These are phyloP conservation scores for Gambusia affinis DNA, from an alignment of 2,113 vertebrate species.

Conservation along the genomic window DNA sequence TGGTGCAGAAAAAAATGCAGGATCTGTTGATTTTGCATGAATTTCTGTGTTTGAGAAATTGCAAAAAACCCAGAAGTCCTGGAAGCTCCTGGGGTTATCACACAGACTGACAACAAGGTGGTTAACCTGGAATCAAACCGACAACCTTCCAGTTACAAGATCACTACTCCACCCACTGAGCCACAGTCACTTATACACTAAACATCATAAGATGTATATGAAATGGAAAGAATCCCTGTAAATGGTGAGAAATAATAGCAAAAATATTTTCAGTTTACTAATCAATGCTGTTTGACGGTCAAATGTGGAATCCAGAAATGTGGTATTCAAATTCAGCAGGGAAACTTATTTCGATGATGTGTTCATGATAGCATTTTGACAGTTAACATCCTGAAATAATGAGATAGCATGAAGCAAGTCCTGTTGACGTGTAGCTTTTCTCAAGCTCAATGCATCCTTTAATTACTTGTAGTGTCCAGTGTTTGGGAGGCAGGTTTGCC, in stretches of 20 bases:
- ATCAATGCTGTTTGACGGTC: not conserved
- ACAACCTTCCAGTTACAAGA: too few species aligned
- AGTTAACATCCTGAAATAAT: not conserved
- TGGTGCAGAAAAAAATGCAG: too few species aligned
- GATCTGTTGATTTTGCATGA: too few species aligned
- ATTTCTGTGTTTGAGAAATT: too few species aligned
- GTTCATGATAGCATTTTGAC: not conserved
- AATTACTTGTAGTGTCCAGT: slow-evolving; percentile 28
- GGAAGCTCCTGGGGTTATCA: too few species aligned
- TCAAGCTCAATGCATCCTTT: not conserved
- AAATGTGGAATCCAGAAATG: not conserved
- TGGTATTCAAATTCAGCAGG: not conserved
- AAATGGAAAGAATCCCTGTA: not conserved
- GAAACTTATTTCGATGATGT: not conserved
- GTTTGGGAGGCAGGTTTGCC: slow-evolving; percentile 20
- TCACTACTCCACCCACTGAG: too few species aligned
- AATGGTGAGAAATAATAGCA: not conserved
- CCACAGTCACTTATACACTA: too few species aligned
- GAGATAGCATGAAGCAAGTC: not conserved
- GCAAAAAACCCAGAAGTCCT: too few species aligned
- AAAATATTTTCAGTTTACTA: not conserved
- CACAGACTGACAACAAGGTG: too few species aligned
- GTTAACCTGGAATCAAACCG: too few species aligned
- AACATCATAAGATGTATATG: not conserved
- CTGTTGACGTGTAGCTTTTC: slow-evolving; percentile 8